Percentiles rank a stretch among this genome's conserved stretches.
These are phyloP conservation scores for Molothrus aeneus DNA, from an alignment of 2,797 vertebrate species.

Conservation along the genomic window DNA sequence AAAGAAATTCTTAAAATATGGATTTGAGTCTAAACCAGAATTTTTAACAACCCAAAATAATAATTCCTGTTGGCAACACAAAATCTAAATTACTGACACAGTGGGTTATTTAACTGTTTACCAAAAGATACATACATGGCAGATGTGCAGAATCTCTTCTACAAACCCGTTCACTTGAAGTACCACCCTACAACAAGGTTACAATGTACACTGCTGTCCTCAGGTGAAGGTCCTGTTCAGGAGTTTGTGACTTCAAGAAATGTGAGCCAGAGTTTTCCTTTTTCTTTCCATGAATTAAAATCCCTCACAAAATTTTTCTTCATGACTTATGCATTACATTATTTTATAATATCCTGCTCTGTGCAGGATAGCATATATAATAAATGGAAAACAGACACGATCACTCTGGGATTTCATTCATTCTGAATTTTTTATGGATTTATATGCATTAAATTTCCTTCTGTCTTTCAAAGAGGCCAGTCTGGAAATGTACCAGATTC, in stretches of 20 bases:
- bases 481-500: background rate
- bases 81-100: background rate
- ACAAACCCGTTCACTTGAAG: background rate
- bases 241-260: background rate
- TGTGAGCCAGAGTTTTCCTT: background rate
- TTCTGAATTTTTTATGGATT: background rate
- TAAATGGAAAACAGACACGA: background rate
- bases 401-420: background rate
- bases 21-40: background rate
- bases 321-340: background rate
- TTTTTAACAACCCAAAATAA: background rate
- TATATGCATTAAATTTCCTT: background rate
- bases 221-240: background rate
- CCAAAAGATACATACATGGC: background rate
- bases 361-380: background rate
- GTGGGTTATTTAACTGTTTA: background rate
- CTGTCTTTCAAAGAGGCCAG: background rate
- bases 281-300: conserved; percentile 3
- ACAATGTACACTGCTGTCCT: accelerated
- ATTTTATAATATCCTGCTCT: conserved; percentile 3
- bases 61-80: background rate
- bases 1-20: background rate
- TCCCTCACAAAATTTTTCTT: background rate
- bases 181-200: background rate
- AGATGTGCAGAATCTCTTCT: background rate